Evolutionary conservation across 2,113 vertebrate species (phyloP).

Genomic region (Phasianus colchicus): DNA sequence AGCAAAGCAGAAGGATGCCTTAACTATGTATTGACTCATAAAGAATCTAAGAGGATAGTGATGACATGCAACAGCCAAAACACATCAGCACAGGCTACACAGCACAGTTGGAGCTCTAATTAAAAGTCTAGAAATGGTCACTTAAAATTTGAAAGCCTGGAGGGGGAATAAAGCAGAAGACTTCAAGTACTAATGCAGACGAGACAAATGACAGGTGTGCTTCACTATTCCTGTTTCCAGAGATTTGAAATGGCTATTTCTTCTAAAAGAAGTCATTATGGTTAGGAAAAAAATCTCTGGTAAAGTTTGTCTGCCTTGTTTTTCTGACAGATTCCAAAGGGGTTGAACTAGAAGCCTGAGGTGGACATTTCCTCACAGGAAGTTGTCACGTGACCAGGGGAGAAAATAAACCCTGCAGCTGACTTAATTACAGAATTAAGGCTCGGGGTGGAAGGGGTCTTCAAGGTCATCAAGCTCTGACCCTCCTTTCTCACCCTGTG

Average conservation of each 20-base stretch:
- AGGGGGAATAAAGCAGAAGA: background rate
- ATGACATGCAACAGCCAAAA: background rate
- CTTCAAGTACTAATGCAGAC: background rate
- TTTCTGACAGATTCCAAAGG: background rate
- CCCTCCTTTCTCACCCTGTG: background rate
- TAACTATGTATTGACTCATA: background rate
- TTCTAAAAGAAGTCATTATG: background rate
- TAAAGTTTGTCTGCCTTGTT: background rate
- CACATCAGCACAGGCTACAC: background rate
- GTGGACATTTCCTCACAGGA: background rate
- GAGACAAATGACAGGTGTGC: background rate
- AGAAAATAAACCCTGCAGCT: background rate
- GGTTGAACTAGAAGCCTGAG: background rate
- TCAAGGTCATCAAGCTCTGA: too few species aligned
- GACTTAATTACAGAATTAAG: too few species aligned
- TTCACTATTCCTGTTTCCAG: background rate
- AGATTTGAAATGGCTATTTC: background rate
- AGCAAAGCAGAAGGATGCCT: background rate
- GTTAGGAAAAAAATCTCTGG: background rate
- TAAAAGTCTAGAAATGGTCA: background rate
- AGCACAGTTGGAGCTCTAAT: background rate
- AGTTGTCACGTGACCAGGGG: accelerated
- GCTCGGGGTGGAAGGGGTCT: too few species aligned
- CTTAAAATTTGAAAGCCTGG: background rate
- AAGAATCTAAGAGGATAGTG: background rate